Evolutionary conservation across 1,140 invertebrate species (phyloP), one percentile per base, ranked within the genome.

Genomic region (Drosophila bocki): DNA sequence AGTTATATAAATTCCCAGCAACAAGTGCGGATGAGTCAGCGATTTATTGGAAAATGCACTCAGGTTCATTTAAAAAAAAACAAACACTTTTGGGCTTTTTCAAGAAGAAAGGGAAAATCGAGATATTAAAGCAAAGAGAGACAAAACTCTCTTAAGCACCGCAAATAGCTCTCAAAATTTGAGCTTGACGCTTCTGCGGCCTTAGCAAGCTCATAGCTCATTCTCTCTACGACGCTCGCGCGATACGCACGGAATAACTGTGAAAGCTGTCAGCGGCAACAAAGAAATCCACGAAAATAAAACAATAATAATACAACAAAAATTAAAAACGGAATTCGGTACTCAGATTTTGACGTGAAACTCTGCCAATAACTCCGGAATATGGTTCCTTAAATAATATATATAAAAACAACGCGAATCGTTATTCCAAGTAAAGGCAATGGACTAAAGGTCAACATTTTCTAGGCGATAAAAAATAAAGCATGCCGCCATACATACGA

Each of bases 401-500:
- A 48, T 39, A 56, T 57, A 42, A 64, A 56, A 15, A 26, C 58
- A 9, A 64, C 45, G 60, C 61, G 41, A 67, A 61, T 78, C 51
- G 33, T 15, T 15, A 61, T 42, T 71, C 32, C 50, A n/a, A 75
- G 51, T 41, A 32, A 57, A 29, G 42, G 37, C 75, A 62, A 68
- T 59, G 47, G 81, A 76, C 70, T 90, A 87, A 87, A 87, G 84
- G 72, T 87, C 85, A 87, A 81, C 37, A 57, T 62, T 78, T 67
- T 65, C 56, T 76, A 82, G 70, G 86, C 78, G 84, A 88, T 88
- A 91, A 88, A 83, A 76, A 67, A 65, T 47, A 70, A 63, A 63
- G 67, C 68, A 60, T 65, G 44, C 63, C 64, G 57, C 69, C 59
- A 50, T 61, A 59, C 48, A 71, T 44, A 60, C 29, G 26, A 33